Base-by-base conservation (phyloP, 1,140 invertebrate genomes). In the Philotrypesis tridentata region DNA sequence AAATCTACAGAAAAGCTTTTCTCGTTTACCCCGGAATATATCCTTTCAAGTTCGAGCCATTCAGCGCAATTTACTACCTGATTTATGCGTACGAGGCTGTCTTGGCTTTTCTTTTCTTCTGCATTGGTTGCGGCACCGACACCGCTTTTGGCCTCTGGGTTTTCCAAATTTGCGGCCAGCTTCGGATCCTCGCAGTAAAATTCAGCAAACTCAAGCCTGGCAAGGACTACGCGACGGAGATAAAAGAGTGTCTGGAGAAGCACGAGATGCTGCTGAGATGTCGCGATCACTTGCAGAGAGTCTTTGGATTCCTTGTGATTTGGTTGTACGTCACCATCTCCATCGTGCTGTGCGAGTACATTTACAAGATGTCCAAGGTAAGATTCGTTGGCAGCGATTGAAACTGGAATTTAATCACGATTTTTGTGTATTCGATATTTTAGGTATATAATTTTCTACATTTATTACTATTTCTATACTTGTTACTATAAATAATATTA, bases 161-260 rank as follows among this genome's bases (percentile, higher is more conserved):
- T 31, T 86, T 86, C 76, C 88, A 87, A 78, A 85, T 89, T 14
- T 61, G 73, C 6, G 84, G 60, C 6, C 74, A 84, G 80, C 65
- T 63, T 55, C 79, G 40, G 33, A 83, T 27, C 61, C 83, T 74
- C 75, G 77, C 37, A 6, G 79, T 27, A 48, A 85, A 83, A 37
- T 84, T 86, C 21, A 72, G 63, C n/a, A 79, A 84, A 80, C n/a
- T 86, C 17, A 21, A 77, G 60, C 43, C 63, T 11, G 60, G 81
- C 5, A 70, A 81, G 8, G 25, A 72, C 25, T 40, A 76, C 31
- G 14, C 23, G 12, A 17, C 21, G 12, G 65, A 67, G 0, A 71
- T 87, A 67, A 60, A 74, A 1, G 27, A 80, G 29, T 86, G 84
- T 11, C 43, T 85, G 1, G 21, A 37, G 0, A 84, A 72, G 43